phyloP scores from a whole-genome alignment of 2,888 invertebrate genomes.

The Ommatoiulus sabulosus region DNA sequence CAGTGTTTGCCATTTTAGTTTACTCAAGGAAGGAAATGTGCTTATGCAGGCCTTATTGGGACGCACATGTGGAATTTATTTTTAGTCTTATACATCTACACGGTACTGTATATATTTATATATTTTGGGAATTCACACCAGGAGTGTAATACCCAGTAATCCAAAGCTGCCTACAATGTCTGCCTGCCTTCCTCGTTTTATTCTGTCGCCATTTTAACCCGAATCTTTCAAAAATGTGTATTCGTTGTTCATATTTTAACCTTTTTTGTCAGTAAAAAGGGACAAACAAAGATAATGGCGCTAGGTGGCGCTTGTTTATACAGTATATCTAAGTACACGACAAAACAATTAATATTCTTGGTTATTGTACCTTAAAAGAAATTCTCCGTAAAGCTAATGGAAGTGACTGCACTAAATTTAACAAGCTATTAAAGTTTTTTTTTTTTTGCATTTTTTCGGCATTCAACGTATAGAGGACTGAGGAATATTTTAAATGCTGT shows the following conservation, averaged over 20 bases:
- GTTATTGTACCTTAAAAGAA: no score
- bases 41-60: conserved; percentile 19
- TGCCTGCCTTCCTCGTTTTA: background rate
- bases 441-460: background rate
- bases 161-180: background rate
- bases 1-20: background rate
- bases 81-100: background rate
- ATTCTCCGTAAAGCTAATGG: no score
- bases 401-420: no score
- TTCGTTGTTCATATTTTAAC: no score
- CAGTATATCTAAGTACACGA: no score
- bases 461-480: background rate
- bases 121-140: background rate
- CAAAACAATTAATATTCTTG: no score
- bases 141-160: background rate
- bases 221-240: background rate
- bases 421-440: no score
- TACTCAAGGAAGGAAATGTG: conserved; percentile 19
- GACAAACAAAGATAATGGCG: no score
- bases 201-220: background rate
- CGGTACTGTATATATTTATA: background rate
- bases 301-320: no score
- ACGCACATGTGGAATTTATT: conserved; percentile 5
- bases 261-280: no score
- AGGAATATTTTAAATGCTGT: no score